Conservation (phyloP, 2,113 vertebrate species). For the Cyphomyrus plagiostoma region DNA sequence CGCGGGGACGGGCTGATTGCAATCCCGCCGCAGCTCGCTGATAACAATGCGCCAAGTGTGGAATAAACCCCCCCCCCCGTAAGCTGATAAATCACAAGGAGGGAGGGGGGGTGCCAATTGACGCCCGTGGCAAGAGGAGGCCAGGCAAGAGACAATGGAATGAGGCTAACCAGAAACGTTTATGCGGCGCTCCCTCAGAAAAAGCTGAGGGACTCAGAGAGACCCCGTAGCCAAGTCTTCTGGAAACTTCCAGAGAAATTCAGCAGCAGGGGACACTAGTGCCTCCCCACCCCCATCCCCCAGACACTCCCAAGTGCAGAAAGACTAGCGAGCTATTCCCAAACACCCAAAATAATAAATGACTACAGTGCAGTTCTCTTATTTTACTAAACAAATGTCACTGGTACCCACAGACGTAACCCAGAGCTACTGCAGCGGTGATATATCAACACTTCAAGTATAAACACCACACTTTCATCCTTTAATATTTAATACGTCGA, state of each 20-base stretch:
- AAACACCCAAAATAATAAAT: neutral
- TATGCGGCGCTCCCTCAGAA: neutral
- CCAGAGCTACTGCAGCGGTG: neutral
- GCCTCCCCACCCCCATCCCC: neutral
- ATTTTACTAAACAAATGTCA: conserved; percentile 14
- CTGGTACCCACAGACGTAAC: neutral
- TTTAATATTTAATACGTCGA: neutral
- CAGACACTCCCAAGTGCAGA: neutral
- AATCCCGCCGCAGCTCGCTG: conserved; percentile 44
- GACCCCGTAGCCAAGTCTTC: neutral
- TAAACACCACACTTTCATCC: neutral
- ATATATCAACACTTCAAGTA: conserved; percentile 8
- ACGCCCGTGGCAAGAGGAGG: neutral
- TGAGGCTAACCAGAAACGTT: neutral
- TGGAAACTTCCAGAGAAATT: neutral
- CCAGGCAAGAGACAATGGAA: neutral
- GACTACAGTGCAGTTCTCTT: neutral
- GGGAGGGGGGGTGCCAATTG: neutral
- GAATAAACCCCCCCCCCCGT: conserved; percentile 37
- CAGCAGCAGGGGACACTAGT: neutral
- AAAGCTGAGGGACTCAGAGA: neutral
- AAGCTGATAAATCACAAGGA: neutral
- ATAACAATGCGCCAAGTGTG: conserved; percentile 38
- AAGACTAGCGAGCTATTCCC: neutral
- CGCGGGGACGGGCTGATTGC: conserved; percentile 62